Conservation (phyloP, 2,797 vertebrate species). For the Zonotrichia albicollis region DNA sequence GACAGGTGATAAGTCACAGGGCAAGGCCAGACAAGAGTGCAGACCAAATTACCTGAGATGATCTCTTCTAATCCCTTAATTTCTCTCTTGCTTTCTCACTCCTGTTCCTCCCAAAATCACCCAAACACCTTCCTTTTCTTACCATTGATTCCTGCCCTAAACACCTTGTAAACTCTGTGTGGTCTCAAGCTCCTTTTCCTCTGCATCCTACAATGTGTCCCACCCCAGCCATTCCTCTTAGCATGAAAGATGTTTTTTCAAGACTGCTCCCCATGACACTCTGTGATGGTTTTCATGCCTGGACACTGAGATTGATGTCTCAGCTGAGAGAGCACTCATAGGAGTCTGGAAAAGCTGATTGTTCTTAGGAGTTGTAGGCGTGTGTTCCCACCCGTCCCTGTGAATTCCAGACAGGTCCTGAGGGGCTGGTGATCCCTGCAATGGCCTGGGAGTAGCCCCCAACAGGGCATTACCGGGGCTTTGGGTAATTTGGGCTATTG, state of each 20-base stretch:
- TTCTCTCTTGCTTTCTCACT: not conserved
- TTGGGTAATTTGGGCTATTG: too few relatives aligned
- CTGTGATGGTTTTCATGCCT: not conserved
- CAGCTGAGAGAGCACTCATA: not conserved
- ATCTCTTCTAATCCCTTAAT: not conserved
- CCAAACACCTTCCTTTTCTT: rapidly evolving
- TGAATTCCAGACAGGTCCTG: not conserved
- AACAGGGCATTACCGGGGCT: not conserved
- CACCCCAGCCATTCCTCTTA: not conserved
- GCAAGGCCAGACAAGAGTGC: not conserved
- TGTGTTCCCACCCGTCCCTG: not conserved
- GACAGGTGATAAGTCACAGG: rapidly evolving
- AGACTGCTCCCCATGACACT: not conserved
- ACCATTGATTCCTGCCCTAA: not conserved
- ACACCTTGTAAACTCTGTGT: not conserved
- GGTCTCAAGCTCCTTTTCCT: not conserved
- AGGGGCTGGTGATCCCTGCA: not conserved
- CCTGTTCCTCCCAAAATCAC: not conserved
- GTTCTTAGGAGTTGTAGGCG: not conserved
- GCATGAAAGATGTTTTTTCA: not conserved
- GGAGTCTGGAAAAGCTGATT: not conserved
- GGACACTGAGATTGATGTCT: not conserved
- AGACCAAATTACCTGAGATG: rapidly evolving
- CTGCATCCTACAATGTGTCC: not conserved
- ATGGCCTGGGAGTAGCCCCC: not conserved